Evolutionary conservation across 2,888 invertebrate species (phyloP), one percentile per base, ranked within the genome.

Genomic region (Mycalesis mineus): DNA sequence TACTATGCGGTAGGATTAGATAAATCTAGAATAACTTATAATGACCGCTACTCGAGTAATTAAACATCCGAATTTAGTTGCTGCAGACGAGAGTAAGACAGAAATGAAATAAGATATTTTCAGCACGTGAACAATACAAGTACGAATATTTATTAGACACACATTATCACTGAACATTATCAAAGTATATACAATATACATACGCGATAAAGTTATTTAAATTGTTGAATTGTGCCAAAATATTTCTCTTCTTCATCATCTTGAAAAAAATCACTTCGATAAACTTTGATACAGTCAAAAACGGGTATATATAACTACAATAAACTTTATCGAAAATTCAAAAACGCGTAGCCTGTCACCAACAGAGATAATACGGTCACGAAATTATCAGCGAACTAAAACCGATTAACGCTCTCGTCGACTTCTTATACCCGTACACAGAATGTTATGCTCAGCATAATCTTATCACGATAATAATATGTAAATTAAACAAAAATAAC

Each of bases 171-270:
- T 36, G 11, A 9, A 28, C 22, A 2, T n/a, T 13, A 44, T 28
- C 7, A 29, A 44, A 7, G 4, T 28, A 3, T 15, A 42, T 68
- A 7, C 8, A 13, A 3, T 15, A 42, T 68, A 85, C 88, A 85
- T 70, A 88, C 87, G 77, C 67, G 61, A 84, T 67, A 54, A 80
- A 73, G 70, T 65, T 75, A 74, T 84, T 87, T 60, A 84, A 73
- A 70, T 63, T 76, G 71, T 83, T 85, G 63, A 85, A 73, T 66
- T 84, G 83, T 55, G 74, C 66, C 48, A 86, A 71, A 58, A 86
- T 70, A 72, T 75, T 84, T 65, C 82, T 80, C 65, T 81, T 84
- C 69, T 79, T 83, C 65, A 82, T 82, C 85, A 88, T 88, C 57
- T 22, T 59, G 29, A 36, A 37, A 45, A 54, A 42, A 50, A 11